phyloP scores from a whole-genome alignment of 2,113 vertebrate species.

The Ophthalmolycus amberensis region DNA sequence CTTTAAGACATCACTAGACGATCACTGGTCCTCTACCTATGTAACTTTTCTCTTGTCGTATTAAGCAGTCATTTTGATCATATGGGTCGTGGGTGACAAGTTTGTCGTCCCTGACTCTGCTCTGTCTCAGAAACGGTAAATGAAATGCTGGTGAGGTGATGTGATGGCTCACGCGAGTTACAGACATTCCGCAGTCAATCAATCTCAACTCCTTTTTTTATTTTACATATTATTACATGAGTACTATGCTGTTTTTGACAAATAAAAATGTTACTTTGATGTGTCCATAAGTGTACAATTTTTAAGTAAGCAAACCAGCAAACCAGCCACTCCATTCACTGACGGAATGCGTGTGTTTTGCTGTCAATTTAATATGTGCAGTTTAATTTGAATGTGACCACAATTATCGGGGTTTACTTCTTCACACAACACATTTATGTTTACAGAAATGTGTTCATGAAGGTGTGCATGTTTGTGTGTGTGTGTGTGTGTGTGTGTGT shows the following conservation, averaged over 20 bases:
- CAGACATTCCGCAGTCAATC: not conserved
- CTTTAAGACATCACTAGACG: not conserved
- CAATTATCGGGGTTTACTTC: conserved; percentile 1
- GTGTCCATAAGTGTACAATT: not conserved
- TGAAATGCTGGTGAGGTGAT: not conserved
- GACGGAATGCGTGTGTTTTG: not conserved
- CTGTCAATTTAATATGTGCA: not conserved
- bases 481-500: not conserved
- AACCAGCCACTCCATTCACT: no score
- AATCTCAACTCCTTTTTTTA: not conserved
- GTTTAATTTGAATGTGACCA: not conserved
- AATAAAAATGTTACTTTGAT: not conserved
- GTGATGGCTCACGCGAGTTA: no score
- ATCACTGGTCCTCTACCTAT: not conserved
- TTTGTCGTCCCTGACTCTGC: not conserved
- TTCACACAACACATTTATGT: conserved; percentile 7
- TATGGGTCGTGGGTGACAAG: not conserved
- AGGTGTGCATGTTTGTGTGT: conserved; percentile 5
- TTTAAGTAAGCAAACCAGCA: not conserved
- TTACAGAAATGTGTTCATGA: conserved; percentile 10
- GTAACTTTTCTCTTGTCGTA: not conserved
- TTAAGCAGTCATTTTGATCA: not conserved
- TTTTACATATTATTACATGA: not conserved
- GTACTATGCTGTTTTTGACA: not conserved
- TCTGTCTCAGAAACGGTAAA: not conserved